Conservation (phyloP, 2,888 invertebrate genomes). For the Coecobrya sp. region DNA sequence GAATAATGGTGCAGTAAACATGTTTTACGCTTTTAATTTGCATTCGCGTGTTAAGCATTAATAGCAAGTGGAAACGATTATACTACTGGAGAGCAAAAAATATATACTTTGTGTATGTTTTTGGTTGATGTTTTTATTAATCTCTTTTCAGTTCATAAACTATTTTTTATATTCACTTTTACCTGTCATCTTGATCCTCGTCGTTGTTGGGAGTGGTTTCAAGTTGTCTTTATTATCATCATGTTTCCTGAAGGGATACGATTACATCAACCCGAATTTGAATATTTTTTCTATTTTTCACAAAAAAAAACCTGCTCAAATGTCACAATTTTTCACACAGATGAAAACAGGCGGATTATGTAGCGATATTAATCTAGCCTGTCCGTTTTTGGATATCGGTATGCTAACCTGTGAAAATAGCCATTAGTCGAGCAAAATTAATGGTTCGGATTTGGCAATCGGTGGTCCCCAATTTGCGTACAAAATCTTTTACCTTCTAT, state of each 20-base stretch:
- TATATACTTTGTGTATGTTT: no score
- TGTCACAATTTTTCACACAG: background rate
- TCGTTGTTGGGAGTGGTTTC: no score
- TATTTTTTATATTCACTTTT: no score
- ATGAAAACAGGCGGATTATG: background rate
- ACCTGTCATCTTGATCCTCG: no score
- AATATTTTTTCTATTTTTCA: background rate
- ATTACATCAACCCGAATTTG: background rate
- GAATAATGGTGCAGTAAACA: background rate
- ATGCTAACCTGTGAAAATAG: conserved; percentile 45
- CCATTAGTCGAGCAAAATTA: conserved; percentile 59
- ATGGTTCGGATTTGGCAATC: conserved; percentile 67
- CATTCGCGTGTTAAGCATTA: background rate
- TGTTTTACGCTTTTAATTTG: background rate
- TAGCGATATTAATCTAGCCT: background rate
- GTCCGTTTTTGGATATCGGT: background rate
- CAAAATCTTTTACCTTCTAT: background rate
- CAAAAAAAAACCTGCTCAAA: background rate
- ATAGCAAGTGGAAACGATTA: background rate
- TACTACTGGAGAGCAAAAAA: background rate
- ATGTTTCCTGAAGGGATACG: no score
- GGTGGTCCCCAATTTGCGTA: background rate
- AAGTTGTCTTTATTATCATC: no score
- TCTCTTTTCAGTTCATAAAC: no score
- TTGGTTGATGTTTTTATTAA: no score